A percentile compares a stretch with the other conserved stretches of the same genome.
These are phyloP conservation scores for Phalacrocorax brasilianus DNA, from an alignment of 2,113 vertebrate species.

Conservation along the genomic window DNA sequence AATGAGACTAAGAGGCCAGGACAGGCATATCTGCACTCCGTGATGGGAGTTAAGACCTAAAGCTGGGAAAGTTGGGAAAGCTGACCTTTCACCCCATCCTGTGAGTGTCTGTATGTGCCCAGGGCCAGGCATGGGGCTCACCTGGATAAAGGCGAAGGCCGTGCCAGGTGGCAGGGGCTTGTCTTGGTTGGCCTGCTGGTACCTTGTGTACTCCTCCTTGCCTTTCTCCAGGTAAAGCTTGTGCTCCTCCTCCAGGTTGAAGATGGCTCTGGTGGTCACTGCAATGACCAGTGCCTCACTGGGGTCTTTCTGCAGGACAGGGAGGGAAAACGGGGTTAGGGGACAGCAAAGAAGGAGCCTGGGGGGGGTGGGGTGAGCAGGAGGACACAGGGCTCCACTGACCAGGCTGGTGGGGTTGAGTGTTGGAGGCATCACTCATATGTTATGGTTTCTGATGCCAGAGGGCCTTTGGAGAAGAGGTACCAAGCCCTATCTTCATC, in stretches of 20 bases:
- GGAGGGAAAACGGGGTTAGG: background rate
- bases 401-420: background rate
- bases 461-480: background rate
- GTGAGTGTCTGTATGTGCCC: accelerated
- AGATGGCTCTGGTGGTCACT: constrained; percentile 72
- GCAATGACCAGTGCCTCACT: constrained; percentile 73
- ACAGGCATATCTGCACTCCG: accelerated
- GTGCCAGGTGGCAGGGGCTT: constrained; percentile 55
- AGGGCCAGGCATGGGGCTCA: background rate
- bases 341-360: background rate
- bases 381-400: background rate
- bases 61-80: background rate
- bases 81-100: background rate
- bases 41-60: background rate
- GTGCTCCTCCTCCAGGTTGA: constrained; percentile 64
- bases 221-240: constrained; percentile 60
- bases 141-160: constrained; percentile 71
- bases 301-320: constrained; percentile 70
- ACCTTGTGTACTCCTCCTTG: constrained; percentile 38
- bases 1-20: background rate
- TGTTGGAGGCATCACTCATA: background rate
- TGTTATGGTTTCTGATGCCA: accelerated
- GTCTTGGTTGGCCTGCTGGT: constrained; percentile 42
- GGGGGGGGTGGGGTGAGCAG: background rate
- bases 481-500: background rate